Evolutionary conservation across 2,888 invertebrate genomes (phyloP).

Genomic region (Stenoptilia bipunctidactyla): DNA sequence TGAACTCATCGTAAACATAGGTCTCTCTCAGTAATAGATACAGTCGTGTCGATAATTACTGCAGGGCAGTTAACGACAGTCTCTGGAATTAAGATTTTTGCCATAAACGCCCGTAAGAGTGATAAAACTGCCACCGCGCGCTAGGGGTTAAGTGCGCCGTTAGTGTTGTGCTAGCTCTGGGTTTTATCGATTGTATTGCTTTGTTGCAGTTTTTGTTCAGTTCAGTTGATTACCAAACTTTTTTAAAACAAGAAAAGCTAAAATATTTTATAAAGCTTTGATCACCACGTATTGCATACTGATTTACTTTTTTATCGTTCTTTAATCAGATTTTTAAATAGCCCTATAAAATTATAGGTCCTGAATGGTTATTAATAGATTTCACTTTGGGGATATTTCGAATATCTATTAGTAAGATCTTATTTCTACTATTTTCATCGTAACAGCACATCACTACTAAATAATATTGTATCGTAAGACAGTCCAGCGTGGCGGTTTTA

Average conservation of each 20-base stretch:
- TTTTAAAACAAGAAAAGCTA: no score
- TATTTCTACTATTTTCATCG: no score
- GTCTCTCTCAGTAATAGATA: constrained; percentile 50
- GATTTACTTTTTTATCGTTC: no score
- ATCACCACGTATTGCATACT: no score
- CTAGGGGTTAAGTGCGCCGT: constrained; percentile 70
- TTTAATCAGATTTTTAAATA: no score
- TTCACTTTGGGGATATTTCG: no score
- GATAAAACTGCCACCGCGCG: constrained; percentile 56
- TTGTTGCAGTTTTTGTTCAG: not conserved
- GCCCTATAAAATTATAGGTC: no score
- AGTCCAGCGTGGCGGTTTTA: constrained; percentile 70
- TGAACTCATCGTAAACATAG: not conserved
- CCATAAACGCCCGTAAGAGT: constrained; percentile 56
- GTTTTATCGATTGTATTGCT: constrained; percentile 7
- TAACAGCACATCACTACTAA: constrained; percentile 13
- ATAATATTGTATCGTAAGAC: constrained; percentile 38
- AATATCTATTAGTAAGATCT: no score
- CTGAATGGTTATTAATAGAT: no score
- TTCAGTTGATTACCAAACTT: no score
- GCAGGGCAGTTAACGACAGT: constrained; percentile 64
- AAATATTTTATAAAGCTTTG: no score
- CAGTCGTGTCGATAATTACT: constrained; percentile 61
- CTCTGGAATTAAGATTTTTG: constrained; percentile 66
- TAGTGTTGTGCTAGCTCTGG: constrained; percentile 46